These are phyloP conservation scores for Momotus momota DNA, from an alignment of 2,797 vertebrate genomes.

Conservation along the genomic window DNA sequence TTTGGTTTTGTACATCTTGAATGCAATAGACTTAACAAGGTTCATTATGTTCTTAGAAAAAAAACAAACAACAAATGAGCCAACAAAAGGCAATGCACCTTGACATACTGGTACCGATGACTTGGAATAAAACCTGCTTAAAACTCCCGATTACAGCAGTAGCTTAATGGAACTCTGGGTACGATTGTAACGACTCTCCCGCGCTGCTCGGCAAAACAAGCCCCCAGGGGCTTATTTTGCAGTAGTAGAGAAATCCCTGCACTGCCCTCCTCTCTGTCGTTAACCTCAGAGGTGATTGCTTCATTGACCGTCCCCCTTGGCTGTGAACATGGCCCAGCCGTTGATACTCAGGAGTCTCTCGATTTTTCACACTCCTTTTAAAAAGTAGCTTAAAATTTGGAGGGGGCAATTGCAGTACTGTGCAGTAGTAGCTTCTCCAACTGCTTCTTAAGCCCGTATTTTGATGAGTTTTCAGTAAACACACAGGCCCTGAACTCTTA, in stretches of 20 bases:
- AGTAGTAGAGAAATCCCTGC: not conserved
- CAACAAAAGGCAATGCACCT: not conserved
- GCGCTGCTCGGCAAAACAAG: not conserved
- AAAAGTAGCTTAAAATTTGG: not conserved
- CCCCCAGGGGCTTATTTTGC: fast-evolving
- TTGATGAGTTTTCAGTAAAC: not conserved
- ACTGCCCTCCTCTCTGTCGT: not conserved
- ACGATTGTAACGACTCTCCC: not conserved
- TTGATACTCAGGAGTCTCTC: not conserved
- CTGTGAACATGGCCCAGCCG: not conserved
- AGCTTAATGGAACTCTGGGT: not conserved
- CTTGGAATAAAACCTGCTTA: not conserved
- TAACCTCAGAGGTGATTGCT: not conserved
- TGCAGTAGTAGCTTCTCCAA: not conserved
- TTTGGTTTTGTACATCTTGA: constrained; percentile 45
- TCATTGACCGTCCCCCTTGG: not conserved
- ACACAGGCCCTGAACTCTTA: constrained; percentile 19
- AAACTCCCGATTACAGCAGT: not conserved
- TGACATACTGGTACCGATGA: not conserved
- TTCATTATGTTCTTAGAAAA: not conserved
- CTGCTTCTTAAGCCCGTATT: not conserved
- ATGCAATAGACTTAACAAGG: constrained; percentile 29
- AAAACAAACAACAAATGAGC: not conserved
- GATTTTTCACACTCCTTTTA: not conserved
- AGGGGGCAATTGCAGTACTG: not conserved